Base-by-base conservation (phyloP, 2,888 invertebrate genomes). In the Pandemis heparana region DNA sequence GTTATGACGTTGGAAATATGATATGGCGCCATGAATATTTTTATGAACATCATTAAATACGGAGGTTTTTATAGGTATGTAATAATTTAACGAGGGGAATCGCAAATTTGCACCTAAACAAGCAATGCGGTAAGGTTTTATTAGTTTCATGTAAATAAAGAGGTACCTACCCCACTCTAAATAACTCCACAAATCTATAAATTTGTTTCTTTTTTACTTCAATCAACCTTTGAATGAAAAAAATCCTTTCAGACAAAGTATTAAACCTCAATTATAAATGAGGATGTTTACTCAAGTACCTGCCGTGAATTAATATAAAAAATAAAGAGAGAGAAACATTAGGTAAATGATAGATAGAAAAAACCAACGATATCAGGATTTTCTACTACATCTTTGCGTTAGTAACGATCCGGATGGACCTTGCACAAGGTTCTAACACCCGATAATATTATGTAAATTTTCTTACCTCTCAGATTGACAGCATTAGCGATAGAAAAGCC, bases 391-490 rank as follows among this genome's bases (percentile, higher is more conserved):
- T 32, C 23, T 32, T 32, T 32, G 23, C 23, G 4, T 32, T 32
- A 32, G 23, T 32, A 32, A 32, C 23, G 23, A 32, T 32, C 0
- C 4, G 23, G 1, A 32, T 32, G 23, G 23, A 32, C 23, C 1
- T 32, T 32, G 23, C 23, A 32, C 23, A 32, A 32, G 23, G 23
- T 43, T 12, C 43, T 10, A 12, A 12, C 12, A 43, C 5, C 3
- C 10, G 43, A 43, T 12, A n/a, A 5, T 12, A n/a, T n/a, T n/a
- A n/a, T n/a, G n/a, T n/a, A n/a, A n/a, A n/a, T 12, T 67, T 32
- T 80, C 86, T 80, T 75, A 94, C 94, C 94, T 89, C 93, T 90
- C 75, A 91, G 86, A 83, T 93, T 94, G 46, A 94, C 88, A 85
- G 87, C 89, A 90, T 92, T 92, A 69, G 92, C 89, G 51, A 92